Conservation (phyloP, 53 echinoderm and acorn worm species). For the Holothuria leucospilota region DNA sequence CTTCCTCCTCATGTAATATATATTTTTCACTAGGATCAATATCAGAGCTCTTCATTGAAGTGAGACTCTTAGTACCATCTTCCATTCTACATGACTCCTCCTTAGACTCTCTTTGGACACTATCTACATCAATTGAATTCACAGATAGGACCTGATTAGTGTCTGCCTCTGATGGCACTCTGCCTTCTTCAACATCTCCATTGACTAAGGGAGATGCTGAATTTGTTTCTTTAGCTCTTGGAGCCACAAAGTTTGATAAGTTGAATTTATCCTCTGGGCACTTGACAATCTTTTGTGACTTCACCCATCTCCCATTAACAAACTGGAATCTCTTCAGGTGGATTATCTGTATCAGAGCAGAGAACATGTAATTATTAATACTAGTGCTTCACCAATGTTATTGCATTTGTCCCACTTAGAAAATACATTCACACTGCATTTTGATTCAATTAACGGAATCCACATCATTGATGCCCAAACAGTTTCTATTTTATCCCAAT, state of each 20-base stretch:
- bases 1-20: slow-evolving; percentile 19
- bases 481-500: too few relatives aligned
- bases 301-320: slow-evolving; percentile 99
- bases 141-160: slow-evolving; percentile 8
- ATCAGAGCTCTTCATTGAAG: slow-evolving; percentile 17
- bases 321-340: slow-evolving; percentile 98
- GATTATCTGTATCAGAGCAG: slow-evolving; percentile 74
- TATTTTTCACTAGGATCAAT: slow-evolving; percentile 40
- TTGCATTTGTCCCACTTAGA: too few relatives aligned
- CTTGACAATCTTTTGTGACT: slow-evolving; percentile 99
- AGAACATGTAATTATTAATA: too few relatives aligned
- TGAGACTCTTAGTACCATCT: not conserved
- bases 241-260: slow-evolving; percentile 93
- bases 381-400: too few relatives aligned
- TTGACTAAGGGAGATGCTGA: slow-evolving; percentile 1
- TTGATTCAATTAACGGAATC: too few relatives aligned
- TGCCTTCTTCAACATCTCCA: not conserved
- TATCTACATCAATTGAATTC: slow-evolving; percentile 42
- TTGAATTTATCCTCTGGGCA: slow-evolving; percentile 91
- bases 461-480: too few relatives aligned
- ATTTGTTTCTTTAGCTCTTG: slow-evolving; percentile 36
- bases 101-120: not conserved
- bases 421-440: too few relatives aligned
- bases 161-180: not conserved
- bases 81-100: not conserved